Evolutionary conservation across 2,113 vertebrate species (phyloP).

Genomic region (Perognathus longimembris): DNA sequence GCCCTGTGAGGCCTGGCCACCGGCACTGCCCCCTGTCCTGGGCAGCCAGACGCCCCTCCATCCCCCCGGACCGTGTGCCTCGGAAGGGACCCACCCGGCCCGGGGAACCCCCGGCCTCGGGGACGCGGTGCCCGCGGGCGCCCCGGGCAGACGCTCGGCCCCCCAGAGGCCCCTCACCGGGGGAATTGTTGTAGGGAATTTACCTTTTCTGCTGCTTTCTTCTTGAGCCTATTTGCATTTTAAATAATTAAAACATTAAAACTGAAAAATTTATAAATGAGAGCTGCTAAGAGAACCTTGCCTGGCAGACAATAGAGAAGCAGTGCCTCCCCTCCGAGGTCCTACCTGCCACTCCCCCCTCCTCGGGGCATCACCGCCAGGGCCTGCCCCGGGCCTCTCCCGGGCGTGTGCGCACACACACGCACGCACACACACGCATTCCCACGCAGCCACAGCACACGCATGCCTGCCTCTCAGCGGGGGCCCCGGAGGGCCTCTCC

Average conservation of each 20-base stretch:
- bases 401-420: no score
- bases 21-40: background rate
- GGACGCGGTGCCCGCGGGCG: no score
- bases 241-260: slow-evolving; percentile 93
- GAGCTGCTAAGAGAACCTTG: slow-evolving; percentile 85
- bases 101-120: background rate
- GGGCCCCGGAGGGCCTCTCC: background rate
- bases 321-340: slow-evolving; percentile 83
- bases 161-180: slow-evolving; percentile 69
- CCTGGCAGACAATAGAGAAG: slow-evolving; percentile 87
- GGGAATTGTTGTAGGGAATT: slow-evolving; percentile 85
- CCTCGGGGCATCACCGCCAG: slow-evolving; percentile 77
- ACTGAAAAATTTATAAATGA: slow-evolving; percentile 92
- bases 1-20: background rate
- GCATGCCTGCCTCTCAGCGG: background rate
- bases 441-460: background rate
- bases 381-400: slow-evolving; percentile 61
- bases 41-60: no score
- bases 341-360: slow-evolving; percentile 87
- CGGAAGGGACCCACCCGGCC: no score
- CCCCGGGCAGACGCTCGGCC: background rate
- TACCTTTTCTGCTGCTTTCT: slow-evolving; percentile 86
- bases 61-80: no score
- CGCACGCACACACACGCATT: background rate
- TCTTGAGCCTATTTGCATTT: slow-evolving; percentile 90